These are phyloP conservation scores for Megamerina dolium DNA, from an alignment of 2,888 invertebrate genomes.

Conservation along the genomic window DNA sequence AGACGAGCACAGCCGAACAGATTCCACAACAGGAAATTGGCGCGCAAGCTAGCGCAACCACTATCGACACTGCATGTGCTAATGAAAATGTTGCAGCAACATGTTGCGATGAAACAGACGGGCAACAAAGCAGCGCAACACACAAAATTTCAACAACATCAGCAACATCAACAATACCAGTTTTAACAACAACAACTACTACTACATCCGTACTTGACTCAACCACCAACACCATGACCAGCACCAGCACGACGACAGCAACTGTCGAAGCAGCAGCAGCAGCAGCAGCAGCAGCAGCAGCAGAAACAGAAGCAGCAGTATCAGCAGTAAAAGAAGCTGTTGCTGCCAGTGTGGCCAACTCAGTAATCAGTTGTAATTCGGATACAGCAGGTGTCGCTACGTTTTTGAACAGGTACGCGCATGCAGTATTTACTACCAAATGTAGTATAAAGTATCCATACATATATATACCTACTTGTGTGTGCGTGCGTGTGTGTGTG, in stretches of 20 bases:
- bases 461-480: background rate
- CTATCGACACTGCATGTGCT: background rate
- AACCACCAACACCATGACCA: background rate
- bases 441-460: background rate
- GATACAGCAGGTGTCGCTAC: conserved; percentile 45
- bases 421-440: conserved; percentile 3
- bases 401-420: conserved; percentile 43
- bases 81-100: background rate
- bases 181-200: background rate
- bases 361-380: conserved; percentile 45
- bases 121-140: too few species aligned
- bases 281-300: conserved; percentile 6
- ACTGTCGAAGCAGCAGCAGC: conserved; percentile 3
- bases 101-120: too few species aligned
- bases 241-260: conserved; percentile 6
- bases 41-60: background rate
- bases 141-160: too few species aligned
- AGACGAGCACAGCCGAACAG: too few species aligned
- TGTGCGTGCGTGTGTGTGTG: background rate
- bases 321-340: conserved; percentile 19
- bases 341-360: conserved; percentile 32
- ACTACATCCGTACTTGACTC: conserved; percentile 4
- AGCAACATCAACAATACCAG: conserved; percentile 4
- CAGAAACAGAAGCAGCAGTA: conserved; percentile 6
- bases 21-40: too few species aligned